Base-by-base conservation (phyloP, 2,113 vertebrate genomes). In the Mesitornis unicolor region DNA sequence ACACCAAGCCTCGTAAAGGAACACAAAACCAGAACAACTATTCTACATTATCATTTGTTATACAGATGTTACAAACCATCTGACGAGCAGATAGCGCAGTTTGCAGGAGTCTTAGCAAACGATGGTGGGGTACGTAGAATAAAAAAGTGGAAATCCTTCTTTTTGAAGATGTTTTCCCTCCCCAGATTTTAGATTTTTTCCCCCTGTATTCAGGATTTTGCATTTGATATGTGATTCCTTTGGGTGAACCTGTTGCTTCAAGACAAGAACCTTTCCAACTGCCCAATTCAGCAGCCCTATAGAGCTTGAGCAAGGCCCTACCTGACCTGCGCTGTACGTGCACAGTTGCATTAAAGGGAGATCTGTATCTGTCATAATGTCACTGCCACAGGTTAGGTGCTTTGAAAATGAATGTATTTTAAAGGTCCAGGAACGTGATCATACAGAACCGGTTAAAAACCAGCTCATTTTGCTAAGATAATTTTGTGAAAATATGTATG, bases 11-110 rank as follows among this genome's bases (percentile, higher is more conserved):
- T 95, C 35, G 29, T 79, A 95, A 97, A 96, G 92, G 87, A 97
- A 84, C 85, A 89, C 92, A 95, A 90, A 96, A 87, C 94, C 94
- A 79, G 83, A 92, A 90, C 92, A 93, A 81, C 92, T 43, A 11
- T 42, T 96, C 9, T 53, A 14, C 59, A 3, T 95, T 95, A 93
- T 96, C 89, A 97, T 93, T 98, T 98, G 93, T 95, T 95, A 74
- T 95, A 81, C 64, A 95, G 95, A 95, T 96, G 81, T 97, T 98
- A 13, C 73, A 50, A 73, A 47, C 70, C 80, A 77, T 96, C 93
- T 97, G 90, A 97, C 18, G 54, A 61, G 50, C 89, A 97, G 77
- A 82, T 3, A 70, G 71, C 12, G 43, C 18, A 10, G 38, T 53
- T 89, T 69, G 51, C 74, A 33, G 4, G 53, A 17, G 69, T 28